A percentile compares a stretch with the other conserved stretches of the same genome.
Evolutionary conservation across 1,140 invertebrate species (phyloP).

Genomic region (Drosophila ficusphila): DNA sequence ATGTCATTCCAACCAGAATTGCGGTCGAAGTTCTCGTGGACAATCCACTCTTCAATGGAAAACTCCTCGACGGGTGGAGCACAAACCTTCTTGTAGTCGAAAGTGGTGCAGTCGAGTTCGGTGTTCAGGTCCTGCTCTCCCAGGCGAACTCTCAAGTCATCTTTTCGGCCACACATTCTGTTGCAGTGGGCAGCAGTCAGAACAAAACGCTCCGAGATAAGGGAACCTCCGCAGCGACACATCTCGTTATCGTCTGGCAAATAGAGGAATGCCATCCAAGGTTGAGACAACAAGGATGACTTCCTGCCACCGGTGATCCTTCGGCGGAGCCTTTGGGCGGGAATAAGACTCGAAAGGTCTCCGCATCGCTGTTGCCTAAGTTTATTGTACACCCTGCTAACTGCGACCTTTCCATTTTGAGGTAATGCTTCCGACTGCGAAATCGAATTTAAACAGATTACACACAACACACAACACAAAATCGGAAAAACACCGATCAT

Average conservation of each 20-base stretch:
- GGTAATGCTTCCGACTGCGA: neutral
- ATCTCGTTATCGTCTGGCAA: neutral
- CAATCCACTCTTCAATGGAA: neutral
- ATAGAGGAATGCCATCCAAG: conserved; percentile 2
- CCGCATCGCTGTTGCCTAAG: neutral
- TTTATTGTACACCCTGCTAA: neutral
- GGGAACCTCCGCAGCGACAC: neutral
- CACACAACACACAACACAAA: neutral
- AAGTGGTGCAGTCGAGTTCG: neutral
- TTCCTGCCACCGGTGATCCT: neutral
- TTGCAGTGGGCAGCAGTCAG: conserved; percentile 1
- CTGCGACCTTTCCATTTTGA: neutral
- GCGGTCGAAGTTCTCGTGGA: neutral
- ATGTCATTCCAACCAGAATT: neutral
- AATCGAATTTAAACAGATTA: too few relatives aligned
- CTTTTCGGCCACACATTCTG: too few relatives aligned
- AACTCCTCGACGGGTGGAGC: neutral
- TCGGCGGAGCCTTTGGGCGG: neutral
- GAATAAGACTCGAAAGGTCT: neutral
- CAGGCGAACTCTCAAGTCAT: neutral
- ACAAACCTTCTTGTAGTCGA: neutral
- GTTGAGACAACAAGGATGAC: neutral
- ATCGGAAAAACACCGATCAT: neutral
- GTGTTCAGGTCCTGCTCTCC: neutral
- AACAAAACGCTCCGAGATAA: conserved; percentile 2